Base-by-base conservation (phyloP, 1,140 invertebrate genomes). In the Polypedilum vanderplanki region DNA sequence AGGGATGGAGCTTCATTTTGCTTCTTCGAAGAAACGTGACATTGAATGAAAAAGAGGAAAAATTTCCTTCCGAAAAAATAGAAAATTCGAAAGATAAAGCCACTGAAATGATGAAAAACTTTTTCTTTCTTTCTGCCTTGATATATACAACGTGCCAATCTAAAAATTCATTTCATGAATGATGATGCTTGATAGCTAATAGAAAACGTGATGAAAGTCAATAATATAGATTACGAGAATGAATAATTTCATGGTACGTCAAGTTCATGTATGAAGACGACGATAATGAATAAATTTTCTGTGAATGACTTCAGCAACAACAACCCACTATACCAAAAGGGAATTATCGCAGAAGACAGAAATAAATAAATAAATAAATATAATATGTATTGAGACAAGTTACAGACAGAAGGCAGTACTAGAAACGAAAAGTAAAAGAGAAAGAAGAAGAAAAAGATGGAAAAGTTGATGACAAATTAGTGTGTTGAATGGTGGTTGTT, bases 201-300 rank as follows among this genome's bases (percentile, higher is more conserved):
- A 70, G 65, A 70, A 70, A 70, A 70, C 65, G 65, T 70, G 65
- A 70, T 70, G 20, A 22, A 70, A 70, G 20, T 70, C 65, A 70
- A 70, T 70, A 70, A 18, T 9, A 70, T 9, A 22, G 17, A 20
- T 18, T 22, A 20, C 20, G 65, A 10, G 3, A 57, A 70, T 70
- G 65, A 70, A 70, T 70, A 70, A 70, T 20, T 57, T 57, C 46
- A 57, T 57, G 46, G 46, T n/a, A 57, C 12, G 46, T 57, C 46
- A 57, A 57, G 12, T 57, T 57, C 46, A 57, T 12, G n/a, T 70
- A 70, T 20, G n/a, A 17, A 67, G 18, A n/a, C 12, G 64, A 67
- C 64, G 64, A 67, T 7, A n/a, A n/a, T 17, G 64, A 67, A 46
- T 12, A 46, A 46, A 46, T 46, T 46, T 12, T 12, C 8, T 46